A percentile compares a stretch with the other conserved stretches of the same genome.
These are phyloP conservation scores for Aplodontia rufa DNA, from an alignment of 2,113 vertebrate species.

Conservation along the genomic window DNA sequence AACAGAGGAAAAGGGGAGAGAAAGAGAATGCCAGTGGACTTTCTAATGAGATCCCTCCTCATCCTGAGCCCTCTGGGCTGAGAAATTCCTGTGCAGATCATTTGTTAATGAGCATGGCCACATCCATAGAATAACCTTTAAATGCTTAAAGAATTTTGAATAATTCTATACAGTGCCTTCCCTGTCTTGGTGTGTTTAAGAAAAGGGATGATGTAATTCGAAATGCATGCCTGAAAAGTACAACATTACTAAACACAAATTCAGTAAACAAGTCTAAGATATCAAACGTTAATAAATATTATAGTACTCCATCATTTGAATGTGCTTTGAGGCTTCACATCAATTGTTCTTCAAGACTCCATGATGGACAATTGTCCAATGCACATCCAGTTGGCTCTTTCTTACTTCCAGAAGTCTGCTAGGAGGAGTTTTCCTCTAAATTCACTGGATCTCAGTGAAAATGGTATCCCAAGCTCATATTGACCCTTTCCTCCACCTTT, in stretches of 20 bases:
- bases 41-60: constrained; percentile 61
- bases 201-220: neutral
- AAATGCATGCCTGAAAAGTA: constrained; percentile 4
- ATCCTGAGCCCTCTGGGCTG: constrained; percentile 53
- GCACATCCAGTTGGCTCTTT: neutral
- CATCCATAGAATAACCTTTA: constrained; percentile 35
- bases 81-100: constrained; percentile 31
- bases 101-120: constrained; percentile 59
- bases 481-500: rapidly evolving
- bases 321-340: neutral
- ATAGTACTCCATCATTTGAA: neutral
- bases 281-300: neutral
- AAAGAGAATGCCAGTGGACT: constrained; percentile 39
- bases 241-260: neutral
- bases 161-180: neutral
- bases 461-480: too few species aligned
- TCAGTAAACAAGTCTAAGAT: neutral
- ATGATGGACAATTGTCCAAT: neutral
- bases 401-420: neutral
- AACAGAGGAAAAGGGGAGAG: constrained; percentile 38
- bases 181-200: neutral
- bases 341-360: neutral
- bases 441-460: neutral
- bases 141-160: neutral
- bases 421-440: neutral